Conservation (phyloP, 2,797 vertebrate genomes). For the Hyperoplus lanceolatus region DNA sequence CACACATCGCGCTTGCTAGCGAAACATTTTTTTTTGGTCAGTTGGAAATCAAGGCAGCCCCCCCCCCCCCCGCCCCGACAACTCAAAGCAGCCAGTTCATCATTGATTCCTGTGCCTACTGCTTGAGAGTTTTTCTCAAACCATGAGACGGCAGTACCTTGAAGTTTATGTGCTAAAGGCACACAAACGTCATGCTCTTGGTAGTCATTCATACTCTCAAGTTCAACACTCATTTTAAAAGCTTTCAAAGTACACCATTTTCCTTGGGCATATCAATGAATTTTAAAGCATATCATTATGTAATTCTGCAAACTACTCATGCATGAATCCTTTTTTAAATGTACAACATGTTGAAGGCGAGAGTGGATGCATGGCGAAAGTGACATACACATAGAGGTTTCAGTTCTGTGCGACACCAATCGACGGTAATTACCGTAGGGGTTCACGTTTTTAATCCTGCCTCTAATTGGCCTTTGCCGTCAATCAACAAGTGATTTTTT, state of each 20-base stretch:
- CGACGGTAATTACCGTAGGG: slow-evolving; percentile 81
- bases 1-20: too few species aligned
- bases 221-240: slow-evolving; percentile 59
- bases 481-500: slow-evolving; percentile 88
- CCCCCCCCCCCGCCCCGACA: too few species aligned
- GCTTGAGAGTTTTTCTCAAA: slow-evolving; percentile 60
- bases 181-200: slow-evolving; percentile 51
- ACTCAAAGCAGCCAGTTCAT: slow-evolving; percentile 50
- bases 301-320: slow-evolving; percentile 37
- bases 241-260: slow-evolving; percentile 31
- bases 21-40: too few species aligned
- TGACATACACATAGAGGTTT: slow-evolving; percentile 42
- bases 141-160: slow-evolving; percentile 72
- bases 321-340: slow-evolving; percentile 29
- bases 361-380: slow-evolving; percentile 25
- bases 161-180: slow-evolving; percentile 75
- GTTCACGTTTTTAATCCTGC: slow-evolving; percentile 72
- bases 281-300: slow-evolving; percentile 51
- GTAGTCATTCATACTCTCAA: slow-evolving; percentile 55
- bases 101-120: slow-evolving; percentile 62
- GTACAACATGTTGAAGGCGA: slow-evolving; percentile 25
- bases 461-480: slow-evolving; percentile 85
- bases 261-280: slow-evolving; percentile 40
- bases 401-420: slow-evolving; percentile 81
- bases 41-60: too few species aligned